Evolutionary conservation across 2,797 vertebrate species (phyloP).

Genomic region (Sparidentex hasta): DNA sequence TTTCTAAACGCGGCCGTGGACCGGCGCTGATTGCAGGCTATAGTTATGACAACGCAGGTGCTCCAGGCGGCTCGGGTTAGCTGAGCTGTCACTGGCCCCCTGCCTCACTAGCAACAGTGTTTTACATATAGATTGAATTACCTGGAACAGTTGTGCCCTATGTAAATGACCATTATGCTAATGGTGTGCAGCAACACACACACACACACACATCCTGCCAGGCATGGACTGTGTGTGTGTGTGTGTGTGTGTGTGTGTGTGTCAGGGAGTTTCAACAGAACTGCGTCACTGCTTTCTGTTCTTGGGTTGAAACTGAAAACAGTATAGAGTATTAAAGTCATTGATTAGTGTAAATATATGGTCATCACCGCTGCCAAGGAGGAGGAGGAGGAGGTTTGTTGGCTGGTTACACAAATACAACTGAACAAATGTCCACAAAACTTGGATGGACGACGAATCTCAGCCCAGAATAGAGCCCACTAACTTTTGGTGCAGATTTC

Average conservation of each 20-base stretch:
- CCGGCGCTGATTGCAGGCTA: conserved; percentile 43
- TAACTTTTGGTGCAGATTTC: too few species aligned
- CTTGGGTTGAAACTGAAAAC: too few species aligned
- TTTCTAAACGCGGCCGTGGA: conserved; percentile 29
- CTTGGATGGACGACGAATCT: too few species aligned
- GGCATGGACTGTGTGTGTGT: conserved; percentile 28
- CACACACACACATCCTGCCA: conserved; percentile 50
- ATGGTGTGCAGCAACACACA: conserved; percentile 62
- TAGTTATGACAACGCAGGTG: conserved; percentile 73
- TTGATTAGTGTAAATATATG: too few species aligned
- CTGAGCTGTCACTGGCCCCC: conserved; percentile 54
- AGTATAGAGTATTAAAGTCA: too few species aligned
- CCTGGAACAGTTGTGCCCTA: conserved; percentile 73
- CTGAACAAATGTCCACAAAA: too few species aligned
- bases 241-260: conserved; percentile 33
- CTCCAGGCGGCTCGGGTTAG: conserved; percentile 60
- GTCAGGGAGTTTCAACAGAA: neutral
- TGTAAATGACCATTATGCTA: conserved; percentile 82
- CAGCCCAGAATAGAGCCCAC: too few species aligned
- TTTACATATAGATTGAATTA: conserved; percentile 88
- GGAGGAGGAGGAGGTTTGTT: too few species aligned
- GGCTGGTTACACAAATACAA: too few species aligned
- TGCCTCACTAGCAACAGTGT: conserved; percentile 66
- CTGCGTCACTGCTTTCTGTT: neutral
- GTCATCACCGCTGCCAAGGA: too few species aligned